Percentiles rank a stretch among this genome's conserved stretches.
phyloP scores from a whole-genome alignment of 2,113 vertebrate genomes.

The Chinchilla lanigera region DNA sequence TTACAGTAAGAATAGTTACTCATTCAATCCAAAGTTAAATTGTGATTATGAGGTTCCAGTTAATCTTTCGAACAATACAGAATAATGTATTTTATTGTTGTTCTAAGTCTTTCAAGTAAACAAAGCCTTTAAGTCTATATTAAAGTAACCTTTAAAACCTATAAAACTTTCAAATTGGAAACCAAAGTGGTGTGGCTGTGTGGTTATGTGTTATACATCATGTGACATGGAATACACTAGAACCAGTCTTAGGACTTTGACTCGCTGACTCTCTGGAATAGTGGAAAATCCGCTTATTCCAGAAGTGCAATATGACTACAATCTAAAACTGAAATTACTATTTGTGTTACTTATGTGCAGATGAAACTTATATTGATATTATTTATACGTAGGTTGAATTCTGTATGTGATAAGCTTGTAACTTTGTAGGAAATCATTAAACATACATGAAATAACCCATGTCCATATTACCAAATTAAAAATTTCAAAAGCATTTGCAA shows the following conservation, averaged over 20 bases:
- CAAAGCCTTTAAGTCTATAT: not conserved
- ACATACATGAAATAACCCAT: not conserved
- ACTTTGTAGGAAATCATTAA: not conserved
- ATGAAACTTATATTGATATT: not conserved
- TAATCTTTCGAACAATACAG: not conserved
- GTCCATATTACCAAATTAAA: not conserved
- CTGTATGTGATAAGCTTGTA: not conserved
- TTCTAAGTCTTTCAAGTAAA: not conserved
- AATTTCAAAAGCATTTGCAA: not conserved
- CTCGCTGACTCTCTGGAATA: not conserved
- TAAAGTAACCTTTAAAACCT: not conserved
- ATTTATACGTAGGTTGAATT: not conserved
- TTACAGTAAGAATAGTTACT: not conserved
- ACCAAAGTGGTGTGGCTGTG: not conserved
- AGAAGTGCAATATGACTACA: not conserved
- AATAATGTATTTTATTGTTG: not conserved
- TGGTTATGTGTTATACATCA: not conserved
- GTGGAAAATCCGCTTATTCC: not conserved
- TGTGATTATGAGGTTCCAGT: not conserved
- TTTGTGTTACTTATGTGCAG: not conserved
- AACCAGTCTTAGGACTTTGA: not conserved
- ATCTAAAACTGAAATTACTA: not conserved
- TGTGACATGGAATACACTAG: not conserved
- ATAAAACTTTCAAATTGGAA: not conserved
- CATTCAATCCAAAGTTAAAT: not conserved